These are phyloP conservation scores for Speoplatyrhinus poulsoni DNA, from an alignment of 2,113 vertebrate species.

Conservation along the genomic window DNA sequence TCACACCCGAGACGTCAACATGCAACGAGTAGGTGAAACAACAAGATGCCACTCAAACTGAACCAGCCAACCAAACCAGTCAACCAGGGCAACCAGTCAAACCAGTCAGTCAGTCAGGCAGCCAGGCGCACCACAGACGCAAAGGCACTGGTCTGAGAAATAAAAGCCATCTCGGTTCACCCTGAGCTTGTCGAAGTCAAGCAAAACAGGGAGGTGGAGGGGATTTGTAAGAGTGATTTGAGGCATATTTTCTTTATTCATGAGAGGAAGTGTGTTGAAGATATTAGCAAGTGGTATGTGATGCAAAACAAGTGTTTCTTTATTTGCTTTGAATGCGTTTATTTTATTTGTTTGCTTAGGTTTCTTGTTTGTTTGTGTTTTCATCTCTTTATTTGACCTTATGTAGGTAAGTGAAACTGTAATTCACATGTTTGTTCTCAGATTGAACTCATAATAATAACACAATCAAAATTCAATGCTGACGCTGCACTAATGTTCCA, in stretches of 20 bases:
- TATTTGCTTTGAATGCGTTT: not conserved
- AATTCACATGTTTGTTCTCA: no score
- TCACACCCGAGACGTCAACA: conserved; percentile 47
- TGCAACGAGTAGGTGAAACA: conserved; percentile 60
- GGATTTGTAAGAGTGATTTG: not conserved
- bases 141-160: conserved; percentile 74
- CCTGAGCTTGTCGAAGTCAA: conserved; percentile 66
- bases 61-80: conserved; percentile 40
- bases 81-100: conserved; percentile 30
- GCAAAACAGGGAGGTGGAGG: conserved; percentile 45
- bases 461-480: no score
- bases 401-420: no score
- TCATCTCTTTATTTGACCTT: no score
- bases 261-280: no score
- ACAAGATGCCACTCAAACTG: conserved; percentile 50
- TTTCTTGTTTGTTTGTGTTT: no score
- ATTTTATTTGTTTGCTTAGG: not conserved
- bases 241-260: not conserved
- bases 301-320: not conserved
- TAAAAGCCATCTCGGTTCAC: conserved; percentile 74
- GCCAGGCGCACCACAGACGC: conserved; percentile 51
- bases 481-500: not conserved
- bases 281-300: not conserved
- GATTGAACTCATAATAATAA: no score
- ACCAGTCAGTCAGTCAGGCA: conserved; percentile 6